phyloP scores from a whole-genome alignment of 92 coral and sea anemone species.

The Diadumene lineata region DNA sequence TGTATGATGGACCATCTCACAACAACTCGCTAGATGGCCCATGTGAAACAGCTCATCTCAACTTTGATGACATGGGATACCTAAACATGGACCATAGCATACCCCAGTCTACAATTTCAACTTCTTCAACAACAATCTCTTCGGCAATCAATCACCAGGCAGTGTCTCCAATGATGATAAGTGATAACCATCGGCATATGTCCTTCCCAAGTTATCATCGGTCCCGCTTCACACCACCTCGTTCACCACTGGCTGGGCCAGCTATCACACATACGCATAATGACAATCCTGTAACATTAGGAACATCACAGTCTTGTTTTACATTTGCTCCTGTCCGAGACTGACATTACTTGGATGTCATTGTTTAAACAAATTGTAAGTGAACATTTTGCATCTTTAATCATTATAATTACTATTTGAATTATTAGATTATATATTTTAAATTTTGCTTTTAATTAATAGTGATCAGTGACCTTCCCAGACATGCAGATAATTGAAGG shows the following conservation, averaged over 20 bases:
- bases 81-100: constrained; percentile 62
- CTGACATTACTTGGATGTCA: constrained; percentile 33
- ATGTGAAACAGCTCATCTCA: constrained; percentile 83
- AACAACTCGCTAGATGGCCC: constrained; percentile 77
- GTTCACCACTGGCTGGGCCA: constrained; percentile 99
- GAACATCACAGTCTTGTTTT: constrained; percentile 79
- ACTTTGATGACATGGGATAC: constrained; percentile 72
- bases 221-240: constrained; percentile 92
- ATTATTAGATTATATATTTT: too few species aligned
- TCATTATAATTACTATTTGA: neutral
- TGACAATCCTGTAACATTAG: constrained; percentile 67
- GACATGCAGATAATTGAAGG: too few species aligned
- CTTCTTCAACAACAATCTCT: constrained; percentile 45
- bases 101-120: constrained; percentile 38
- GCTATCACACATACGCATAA: constrained; percentile 65
- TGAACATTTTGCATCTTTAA: neutral
- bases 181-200: constrained; percentile 72
- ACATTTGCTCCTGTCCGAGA: constrained; percentile 96
- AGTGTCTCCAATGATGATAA: constrained; percentile 73
- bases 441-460: too few species aligned
- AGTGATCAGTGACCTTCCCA: too few species aligned
- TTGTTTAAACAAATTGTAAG: constrained; percentile 12
- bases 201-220: constrained; percentile 63
- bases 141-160: constrained; percentile 40
- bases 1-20: constrained; percentile 67